Base-by-base conservation (phyloP, 2,797 vertebrate species). In the Oceanodroma leucorhoa region DNA sequence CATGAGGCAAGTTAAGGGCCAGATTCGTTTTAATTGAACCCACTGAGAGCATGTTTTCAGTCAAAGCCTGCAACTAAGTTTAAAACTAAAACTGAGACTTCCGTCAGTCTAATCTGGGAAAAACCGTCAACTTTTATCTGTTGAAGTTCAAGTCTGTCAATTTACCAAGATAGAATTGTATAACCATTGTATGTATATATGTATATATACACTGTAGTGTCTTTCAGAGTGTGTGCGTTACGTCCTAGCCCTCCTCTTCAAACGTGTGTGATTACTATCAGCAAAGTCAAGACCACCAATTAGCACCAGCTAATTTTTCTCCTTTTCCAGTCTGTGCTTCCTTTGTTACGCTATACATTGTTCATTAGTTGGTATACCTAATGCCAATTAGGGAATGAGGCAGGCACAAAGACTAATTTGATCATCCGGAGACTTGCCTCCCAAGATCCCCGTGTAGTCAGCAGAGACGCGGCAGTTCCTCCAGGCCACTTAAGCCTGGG, bases 371-470 rank as follows among this genome's bases (percentile, higher is more conserved):
- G 55, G 18, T 19, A 11, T 61, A 50, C 84, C 87, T 40, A 27
- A 29, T 71, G 71, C 72, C 94, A 94, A 94, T 96, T 93, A 95
- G 89, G 86, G 75, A 93, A 30, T 0, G 29, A 89, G 81, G 64
- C 67, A 77, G 85, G 67, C 92, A 75, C 29, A 22, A 85, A 62
- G 83, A 19, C 78, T 96, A 70, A 95, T 96, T 94, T 89, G 91
- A 73, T 89, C 82, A 55, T 6, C 89, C 3, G 3, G 87, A 87
- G 95, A 70, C 40, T 51, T 30, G 9, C 22, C 43, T 91, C 87
- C 95, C 95, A 8, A 54, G 87, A 4, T 55, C 75, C 58, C 64
- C 0, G 13, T 6, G 9, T 34, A 88, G 76, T 62, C 95, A 87
- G 77, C 15, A 24, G 94, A 83, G 96, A 88, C 48, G 0, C 2